Evolutionary conservation across 2,888 invertebrate genomes (phyloP).

Genomic region (Crepidodera aurea): DNA sequence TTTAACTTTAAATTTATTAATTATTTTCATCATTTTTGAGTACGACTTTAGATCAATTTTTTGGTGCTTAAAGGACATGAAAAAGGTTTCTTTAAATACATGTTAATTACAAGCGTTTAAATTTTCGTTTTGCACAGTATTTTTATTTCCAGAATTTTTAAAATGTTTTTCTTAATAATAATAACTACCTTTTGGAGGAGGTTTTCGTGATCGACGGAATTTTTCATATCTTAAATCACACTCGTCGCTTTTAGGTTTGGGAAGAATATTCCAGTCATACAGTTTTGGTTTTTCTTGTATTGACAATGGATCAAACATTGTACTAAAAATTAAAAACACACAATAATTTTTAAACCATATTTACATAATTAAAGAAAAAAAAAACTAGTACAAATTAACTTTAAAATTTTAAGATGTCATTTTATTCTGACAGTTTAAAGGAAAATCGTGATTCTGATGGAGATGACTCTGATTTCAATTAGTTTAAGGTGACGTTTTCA

Average conservation of each 20-base stretch:
- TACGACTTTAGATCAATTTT: too few species aligned
- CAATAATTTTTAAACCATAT: neutral
- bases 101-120: too few species aligned
- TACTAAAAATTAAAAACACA: slow-evolving; percentile 31
- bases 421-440: slow-evolving; percentile 6
- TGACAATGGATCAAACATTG: slow-evolving; percentile 39
- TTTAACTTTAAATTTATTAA: too few species aligned
- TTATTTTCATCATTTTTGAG: too few species aligned
- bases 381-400: slow-evolving; percentile 9
- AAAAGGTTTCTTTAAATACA: too few species aligned
- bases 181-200: slow-evolving; percentile 8
- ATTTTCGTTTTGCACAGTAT: too few species aligned
- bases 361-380: neutral
- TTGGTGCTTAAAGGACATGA: too few species aligned
- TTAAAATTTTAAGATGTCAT: slow-evolving; percentile 19
- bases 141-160: too few species aligned
- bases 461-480: slow-evolving; percentile 22
- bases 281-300: slow-evolving; percentile 49
- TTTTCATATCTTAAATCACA: slow-evolving; percentile 21
- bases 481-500: too few species aligned
- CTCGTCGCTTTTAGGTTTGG: slow-evolving; percentile 41
- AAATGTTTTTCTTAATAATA: too few species aligned
- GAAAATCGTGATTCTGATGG: slow-evolving; percentile 2
- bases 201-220: slow-evolving; percentile 8
- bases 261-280: slow-evolving; percentile 58